Conservation (phyloP, 1,140 invertebrate genomes). For the Bombus sibiricus region DNA sequence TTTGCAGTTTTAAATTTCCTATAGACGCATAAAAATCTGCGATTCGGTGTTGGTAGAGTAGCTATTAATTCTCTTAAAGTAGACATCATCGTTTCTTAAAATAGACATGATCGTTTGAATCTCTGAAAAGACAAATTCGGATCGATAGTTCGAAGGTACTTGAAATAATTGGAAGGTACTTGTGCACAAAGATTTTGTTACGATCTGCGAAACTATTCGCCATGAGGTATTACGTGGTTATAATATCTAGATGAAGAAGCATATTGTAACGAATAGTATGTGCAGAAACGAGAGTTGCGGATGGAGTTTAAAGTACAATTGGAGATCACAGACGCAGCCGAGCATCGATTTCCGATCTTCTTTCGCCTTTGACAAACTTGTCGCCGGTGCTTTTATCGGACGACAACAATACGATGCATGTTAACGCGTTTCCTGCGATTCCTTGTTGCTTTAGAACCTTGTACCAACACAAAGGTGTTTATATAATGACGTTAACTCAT, state of each 20-base stretch:
- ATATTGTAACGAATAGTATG: background rate
- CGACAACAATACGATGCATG: conserved; percentile 1
- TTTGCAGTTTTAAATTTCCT: no score
- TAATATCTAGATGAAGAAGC: background rate
- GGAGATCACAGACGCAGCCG: background rate
- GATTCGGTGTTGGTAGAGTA: no score
- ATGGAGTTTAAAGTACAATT: background rate
- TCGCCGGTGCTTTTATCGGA: background rate
- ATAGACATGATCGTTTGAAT: no score
- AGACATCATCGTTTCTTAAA: no score
- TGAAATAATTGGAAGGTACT: no score
- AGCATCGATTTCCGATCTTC: background rate
- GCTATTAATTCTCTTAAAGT: no score
- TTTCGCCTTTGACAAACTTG: background rate
- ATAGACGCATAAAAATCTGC: no score
- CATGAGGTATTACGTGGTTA: background rate
- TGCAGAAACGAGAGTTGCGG: background rate
- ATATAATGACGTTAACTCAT: background rate
- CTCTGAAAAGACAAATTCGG: no score
- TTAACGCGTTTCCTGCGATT: background rate
- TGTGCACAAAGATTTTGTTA: no score
- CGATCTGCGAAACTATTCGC: no score
- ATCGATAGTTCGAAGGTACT: no score
- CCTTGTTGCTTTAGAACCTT: background rate
- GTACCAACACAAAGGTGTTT: background rate